Conservation (phyloP, 92 coral and sea anemone genomes). For the Heliopora coerulea region DNA sequence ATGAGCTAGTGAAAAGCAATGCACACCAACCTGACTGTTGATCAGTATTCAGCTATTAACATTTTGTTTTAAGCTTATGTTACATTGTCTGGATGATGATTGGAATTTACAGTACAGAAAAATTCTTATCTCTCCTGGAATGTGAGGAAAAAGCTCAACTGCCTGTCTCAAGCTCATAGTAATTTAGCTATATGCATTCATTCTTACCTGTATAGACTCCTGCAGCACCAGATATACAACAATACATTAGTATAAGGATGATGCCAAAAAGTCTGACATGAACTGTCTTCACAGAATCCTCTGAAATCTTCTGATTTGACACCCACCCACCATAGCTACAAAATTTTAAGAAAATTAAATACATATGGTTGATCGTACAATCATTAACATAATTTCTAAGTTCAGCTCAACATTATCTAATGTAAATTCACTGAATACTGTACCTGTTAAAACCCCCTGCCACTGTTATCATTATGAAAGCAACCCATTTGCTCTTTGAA, state of each 20-base stretch:
- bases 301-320: constrained; percentile 36
- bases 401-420: not conserved
- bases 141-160: no score
- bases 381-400: not conserved
- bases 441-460: constrained; percentile 85
- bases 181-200: not conserved
- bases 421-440: not conserved
- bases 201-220: constrained; percentile 81
- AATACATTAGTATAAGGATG: constrained; percentile 62
- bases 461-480: constrained; percentile 66
- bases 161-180: no score
- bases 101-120: no score
- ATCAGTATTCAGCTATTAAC: no score
- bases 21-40: no score
- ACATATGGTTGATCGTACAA: no score
- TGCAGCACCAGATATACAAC: constrained; percentile 79
- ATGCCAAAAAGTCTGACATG: constrained; percentile 65
- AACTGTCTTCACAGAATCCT: constrained; percentile 47
- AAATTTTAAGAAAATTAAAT: no score
- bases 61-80: no score
- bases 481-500: constrained; percentile 65
- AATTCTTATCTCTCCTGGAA: no score
- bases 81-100: no score
- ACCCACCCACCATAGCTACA: constrained; percentile 75
- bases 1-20: no score